phyloP scores from a whole-genome alignment of 2,888 invertebrate species.

The Lumbricus terrestris region DNA sequence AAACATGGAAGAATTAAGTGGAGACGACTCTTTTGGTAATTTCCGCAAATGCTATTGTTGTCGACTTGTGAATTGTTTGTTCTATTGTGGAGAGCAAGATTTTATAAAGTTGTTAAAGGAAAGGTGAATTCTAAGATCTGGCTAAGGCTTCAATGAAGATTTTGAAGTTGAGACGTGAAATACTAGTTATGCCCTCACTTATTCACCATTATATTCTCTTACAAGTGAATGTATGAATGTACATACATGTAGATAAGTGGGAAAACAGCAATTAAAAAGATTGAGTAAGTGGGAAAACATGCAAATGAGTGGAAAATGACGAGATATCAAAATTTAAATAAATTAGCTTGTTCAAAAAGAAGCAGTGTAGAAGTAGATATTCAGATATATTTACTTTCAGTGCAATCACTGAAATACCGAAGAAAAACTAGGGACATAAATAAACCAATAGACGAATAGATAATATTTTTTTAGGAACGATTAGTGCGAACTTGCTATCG shows the following conservation, averaged over 20 bases:
- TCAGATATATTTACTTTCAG: too few relatives aligned
- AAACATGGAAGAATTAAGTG: constrained; percentile 29
- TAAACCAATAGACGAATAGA: background rate
- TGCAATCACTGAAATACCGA: background rate
- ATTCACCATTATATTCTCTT: too few relatives aligned
- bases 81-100: too few relatives aligned
- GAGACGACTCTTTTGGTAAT: constrained; percentile 32
- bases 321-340: background rate
- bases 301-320: background rate
- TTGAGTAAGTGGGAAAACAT: too few relatives aligned
- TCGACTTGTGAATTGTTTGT: background rate
- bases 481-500: constrained; percentile 12
- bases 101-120: too few relatives aligned
- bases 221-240: too few relatives aligned
- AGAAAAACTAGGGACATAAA: background rate
- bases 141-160: too few relatives aligned
- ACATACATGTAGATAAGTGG: too few relatives aligned
- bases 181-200: too few relatives aligned
- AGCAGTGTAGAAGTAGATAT: background rate
- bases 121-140: too few relatives aligned
- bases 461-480: background rate
- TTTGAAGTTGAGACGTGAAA: too few relatives aligned
- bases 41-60: background rate
- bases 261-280: too few relatives aligned
- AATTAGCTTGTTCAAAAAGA: background rate